phyloP scores from a whole-genome alignment of 2,113 vertebrate genomes.

The Amphiprion percula region DNA sequence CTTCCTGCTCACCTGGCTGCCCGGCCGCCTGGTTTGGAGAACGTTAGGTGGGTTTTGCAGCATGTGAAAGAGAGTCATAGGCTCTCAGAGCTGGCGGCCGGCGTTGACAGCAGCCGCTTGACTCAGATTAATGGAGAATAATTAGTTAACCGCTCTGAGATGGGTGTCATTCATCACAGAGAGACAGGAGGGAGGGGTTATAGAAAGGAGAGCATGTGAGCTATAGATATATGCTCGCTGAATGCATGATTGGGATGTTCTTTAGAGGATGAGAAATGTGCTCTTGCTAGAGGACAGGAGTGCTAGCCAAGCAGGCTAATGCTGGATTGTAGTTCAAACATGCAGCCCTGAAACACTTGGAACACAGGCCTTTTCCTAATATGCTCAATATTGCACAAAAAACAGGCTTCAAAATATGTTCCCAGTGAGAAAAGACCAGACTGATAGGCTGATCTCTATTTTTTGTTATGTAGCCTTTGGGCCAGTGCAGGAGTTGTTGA shows the following conservation, averaged over 20 bases:
- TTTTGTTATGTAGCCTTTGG: too few species aligned
- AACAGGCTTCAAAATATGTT: neutral
- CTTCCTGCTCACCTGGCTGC: conserved; percentile 28
- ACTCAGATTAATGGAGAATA: conserved; percentile 79
- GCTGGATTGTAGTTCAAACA: conserved; percentile 61
- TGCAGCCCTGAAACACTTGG: conserved; percentile 12
- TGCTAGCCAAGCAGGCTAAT: conserved; percentile 68
- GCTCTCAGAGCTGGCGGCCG: conserved; percentile 18
- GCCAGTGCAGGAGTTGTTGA: too few species aligned
- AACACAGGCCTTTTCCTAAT: neutral
- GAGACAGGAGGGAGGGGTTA: conserved; percentile 26
- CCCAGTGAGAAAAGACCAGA: neutral
- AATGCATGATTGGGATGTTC: conserved; percentile 53
- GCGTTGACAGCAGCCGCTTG: conserved; percentile 59
- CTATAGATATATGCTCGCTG: conserved; percentile 44
- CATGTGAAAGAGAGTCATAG: conserved; percentile 28
- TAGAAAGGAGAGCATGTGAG: conserved; percentile 24
- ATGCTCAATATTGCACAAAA: neutral
- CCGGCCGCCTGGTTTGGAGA: conserved; percentile 3
- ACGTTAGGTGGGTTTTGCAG: conserved; percentile 28
- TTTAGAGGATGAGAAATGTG: conserved; percentile 34
- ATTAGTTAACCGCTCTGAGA: conserved; percentile 70
- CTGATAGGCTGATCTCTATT: neutral
- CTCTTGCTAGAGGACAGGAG: conserved; percentile 34
- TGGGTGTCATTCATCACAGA: conserved; percentile 75